Evolutionary conservation across 2,797 vertebrate genomes (phyloP), one percentile per base, ranked within the genome.

Genomic region (Peromyscus attwateri): DNA sequence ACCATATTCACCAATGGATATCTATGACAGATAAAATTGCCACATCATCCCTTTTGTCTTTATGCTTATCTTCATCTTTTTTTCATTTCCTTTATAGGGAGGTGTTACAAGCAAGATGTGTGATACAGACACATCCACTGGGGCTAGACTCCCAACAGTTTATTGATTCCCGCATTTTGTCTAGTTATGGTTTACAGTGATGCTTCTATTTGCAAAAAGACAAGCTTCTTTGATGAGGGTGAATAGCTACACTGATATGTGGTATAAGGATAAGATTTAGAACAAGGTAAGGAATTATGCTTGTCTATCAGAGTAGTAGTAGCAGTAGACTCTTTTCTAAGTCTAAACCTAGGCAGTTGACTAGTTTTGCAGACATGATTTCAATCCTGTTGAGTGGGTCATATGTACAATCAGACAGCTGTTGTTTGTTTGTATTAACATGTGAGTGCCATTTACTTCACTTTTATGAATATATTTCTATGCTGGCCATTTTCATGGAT

Each of bases 11-110:
- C 75, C 3, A 75, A 8, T 37, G 34, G 66, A 43, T 68, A 43
- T 0, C 11, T 0, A 55, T 5, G 55, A 37, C 9, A 73, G 34
- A 23, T 0, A 52, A 0, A 52, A 73, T 31, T 49, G 6, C 25
- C 2, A 2, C 10, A 34, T 27, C 52, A 75, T 43, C 21, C 31
- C 23, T 3, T 16, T 14, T 37, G 4, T 43, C 27, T 60, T n/a
- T 21, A 25, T 83, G 14, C 12, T 10, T 79, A 34, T 52, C 17
- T 79, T 77, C 1, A 52, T 77, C 49, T 49, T 77, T 77, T 10
- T 34, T 9, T 43, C 12, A 17, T 64, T 64, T 40, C 27, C 25
- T 27, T 60, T 37, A 37, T 37, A 21, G n/a, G 9, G 25, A 34
- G 6, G 3, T 87, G 31, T n/a, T 46, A n/a, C 13, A 52, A 55